A percentile compares a stretch with the other conserved stretches of the same genome.
Evolutionary conservation across 2,888 invertebrate species (phyloP).

Genomic region (Timema podura): DNA sequence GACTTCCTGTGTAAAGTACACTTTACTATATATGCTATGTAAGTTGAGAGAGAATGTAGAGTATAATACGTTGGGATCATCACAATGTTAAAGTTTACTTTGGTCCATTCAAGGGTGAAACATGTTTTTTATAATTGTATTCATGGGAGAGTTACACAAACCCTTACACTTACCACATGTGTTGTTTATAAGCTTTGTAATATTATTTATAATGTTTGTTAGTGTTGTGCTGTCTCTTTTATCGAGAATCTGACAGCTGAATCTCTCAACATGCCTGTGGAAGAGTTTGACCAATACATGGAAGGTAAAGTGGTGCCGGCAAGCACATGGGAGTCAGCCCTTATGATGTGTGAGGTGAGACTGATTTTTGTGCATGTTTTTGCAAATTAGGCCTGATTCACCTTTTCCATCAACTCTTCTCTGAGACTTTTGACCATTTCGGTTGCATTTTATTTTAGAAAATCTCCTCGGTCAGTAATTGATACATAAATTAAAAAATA

Average conservation of each 20-base stretch:
- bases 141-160: background rate
- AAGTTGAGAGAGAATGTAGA: no score
- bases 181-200: slow-evolving; percentile 20
- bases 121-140: background rate
- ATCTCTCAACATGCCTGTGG: slow-evolving; percentile 83
- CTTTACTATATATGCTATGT: no score
- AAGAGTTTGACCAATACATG: slow-evolving; percentile 92
- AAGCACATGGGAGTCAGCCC: slow-evolving; percentile 74
- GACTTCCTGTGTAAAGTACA: no score
- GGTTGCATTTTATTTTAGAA: no score
- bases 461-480: no score
- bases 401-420: no score
- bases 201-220: slow-evolving; percentile 38
- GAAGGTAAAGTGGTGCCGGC: slow-evolving; percentile 85
- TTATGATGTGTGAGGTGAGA: slow-evolving; percentile 71
- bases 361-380: background rate
- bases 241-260: slow-evolving; percentile 94
- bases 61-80: no score
- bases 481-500: no score
- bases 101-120: slow-evolving; percentile 4
- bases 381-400: no score
- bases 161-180: background rate
- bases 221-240: slow-evolving; percentile 98
- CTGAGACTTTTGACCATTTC: no score
- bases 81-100: slow-evolving; percentile 16